Evolutionary conservation across 2,113 vertebrate genomes (phyloP), one percentile per base, ranked within the genome.

Genomic region (Smithornis capensis): DNA sequence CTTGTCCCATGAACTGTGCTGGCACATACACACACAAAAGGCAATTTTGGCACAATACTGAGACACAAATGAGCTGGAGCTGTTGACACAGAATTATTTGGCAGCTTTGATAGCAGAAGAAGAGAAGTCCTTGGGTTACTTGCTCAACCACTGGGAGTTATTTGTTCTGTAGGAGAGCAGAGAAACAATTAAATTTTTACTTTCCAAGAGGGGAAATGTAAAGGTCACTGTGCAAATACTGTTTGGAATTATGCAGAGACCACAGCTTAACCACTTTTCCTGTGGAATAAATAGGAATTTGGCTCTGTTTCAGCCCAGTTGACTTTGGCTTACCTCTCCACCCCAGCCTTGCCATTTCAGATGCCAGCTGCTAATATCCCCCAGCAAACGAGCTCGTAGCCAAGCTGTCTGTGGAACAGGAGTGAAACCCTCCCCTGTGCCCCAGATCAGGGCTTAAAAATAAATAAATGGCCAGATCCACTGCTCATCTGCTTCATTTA

Each of bases 301-400:
- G 93, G 85, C 95, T 14, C 3, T 24, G 45, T 24, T 40, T 91
- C 90, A 91, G 87, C 76, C 18, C 75, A 10, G 85, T 91, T 95
- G 92, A 64, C 92, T 92, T 64, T 93, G 93, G 90, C 88, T 92
- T 59, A 25, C 75, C 94, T 62, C 94, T 35, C 1, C 37, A n/a
- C 6, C 78, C 82, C 28, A 3, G 55, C 79, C 37, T 33, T 52
- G 84, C 92, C 82, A 11, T 59, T 33, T 28, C 67, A 3, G 50
- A 44, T 93, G 93, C 90, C 93, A 92, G 92, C 94, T 96, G 94
- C 95, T 88, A 5, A 74, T 56, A 29, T 37, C 92, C 92, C 83
- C 85, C 28, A 49, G 96, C 93, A 64, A 75, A 75, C 0, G 44
- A 93, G 94, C 89, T 91, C 4, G 1, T 21, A 15, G 86, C 86